Evolutionary conservation across 2,888 invertebrate genomes (phyloP).

Genomic region (Spatulosminthurus flaviceps): DNA sequence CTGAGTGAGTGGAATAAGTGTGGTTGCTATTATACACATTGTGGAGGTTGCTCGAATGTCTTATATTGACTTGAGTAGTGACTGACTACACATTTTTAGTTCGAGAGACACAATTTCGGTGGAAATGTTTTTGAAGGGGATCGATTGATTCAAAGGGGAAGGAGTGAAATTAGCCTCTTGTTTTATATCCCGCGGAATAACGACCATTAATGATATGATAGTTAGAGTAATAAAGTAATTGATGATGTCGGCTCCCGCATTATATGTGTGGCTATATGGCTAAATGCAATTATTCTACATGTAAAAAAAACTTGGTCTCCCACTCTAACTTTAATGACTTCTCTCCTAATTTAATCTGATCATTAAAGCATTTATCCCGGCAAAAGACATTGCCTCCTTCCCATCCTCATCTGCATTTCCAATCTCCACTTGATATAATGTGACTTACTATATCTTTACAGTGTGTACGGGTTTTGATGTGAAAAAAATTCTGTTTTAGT

Average conservation of each 20-base stretch:
- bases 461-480: no score
- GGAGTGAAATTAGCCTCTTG: no score
- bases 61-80: no score
- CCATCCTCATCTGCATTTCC: not conserved
- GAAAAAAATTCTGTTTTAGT: no score
- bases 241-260: constrained; percentile 3
- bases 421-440: no score
- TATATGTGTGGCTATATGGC: not conserved
- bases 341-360: constrained; percentile 21
- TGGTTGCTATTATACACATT: no score
- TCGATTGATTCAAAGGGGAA: no score
- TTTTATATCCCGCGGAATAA: constrained; percentile 34
- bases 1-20: no score
- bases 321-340: not conserved
- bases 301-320: not conserved
- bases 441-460: no score
- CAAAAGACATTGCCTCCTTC: not conserved
- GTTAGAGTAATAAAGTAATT: constrained; percentile 41
- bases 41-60: no score
- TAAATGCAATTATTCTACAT: not conserved
- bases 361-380: not conserved
- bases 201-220: constrained; percentile 38
- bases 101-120: no score
- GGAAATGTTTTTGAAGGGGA: not conserved
- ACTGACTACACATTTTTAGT: no score